Evolutionary conservation across 2,888 invertebrate genomes (phyloP).

Genomic region (Polymixis flavicincta): DNA sequence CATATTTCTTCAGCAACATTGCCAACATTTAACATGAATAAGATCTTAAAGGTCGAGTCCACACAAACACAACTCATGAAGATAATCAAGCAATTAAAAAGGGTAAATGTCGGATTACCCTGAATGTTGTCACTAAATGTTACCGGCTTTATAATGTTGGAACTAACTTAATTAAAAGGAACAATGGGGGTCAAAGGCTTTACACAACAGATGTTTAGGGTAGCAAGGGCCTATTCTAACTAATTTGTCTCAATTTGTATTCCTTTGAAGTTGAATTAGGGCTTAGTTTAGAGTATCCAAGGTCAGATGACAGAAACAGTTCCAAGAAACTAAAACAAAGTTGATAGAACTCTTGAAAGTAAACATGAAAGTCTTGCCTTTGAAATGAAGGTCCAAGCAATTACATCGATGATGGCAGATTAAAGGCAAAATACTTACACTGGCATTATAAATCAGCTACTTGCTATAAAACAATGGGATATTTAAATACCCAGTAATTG

Average conservation of each 20-base stretch:
- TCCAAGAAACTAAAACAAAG: not conserved
- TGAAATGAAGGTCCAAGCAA: not conserved
- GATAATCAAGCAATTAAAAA: conserved; percentile 42
- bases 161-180: conserved; percentile 43
- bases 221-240: not conserved
- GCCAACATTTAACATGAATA: conserved; percentile 2
- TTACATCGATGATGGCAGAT: not conserved
- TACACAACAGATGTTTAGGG: conserved; percentile 24
- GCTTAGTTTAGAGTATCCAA: not conserved
- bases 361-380: too few relatives aligned
- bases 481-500: too few relatives aligned
- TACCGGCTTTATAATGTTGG: conserved; percentile 6
- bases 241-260: conserved; percentile 29
- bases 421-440: not conserved
- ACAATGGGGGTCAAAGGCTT: conserved; percentile 36
- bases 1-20: conserved; percentile 14
- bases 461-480: too few relatives aligned
- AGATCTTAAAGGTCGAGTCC: not conserved
- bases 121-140: conserved; percentile 20
- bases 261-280: conserved; percentile 17
- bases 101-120: conserved; percentile 24
- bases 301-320: not conserved
- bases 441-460: not conserved
- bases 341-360: not conserved
- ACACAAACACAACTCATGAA: conserved; percentile 6